Base-by-base conservation (phyloP, 1,140 invertebrate species). In the Melitaea cinxia region DNA sequence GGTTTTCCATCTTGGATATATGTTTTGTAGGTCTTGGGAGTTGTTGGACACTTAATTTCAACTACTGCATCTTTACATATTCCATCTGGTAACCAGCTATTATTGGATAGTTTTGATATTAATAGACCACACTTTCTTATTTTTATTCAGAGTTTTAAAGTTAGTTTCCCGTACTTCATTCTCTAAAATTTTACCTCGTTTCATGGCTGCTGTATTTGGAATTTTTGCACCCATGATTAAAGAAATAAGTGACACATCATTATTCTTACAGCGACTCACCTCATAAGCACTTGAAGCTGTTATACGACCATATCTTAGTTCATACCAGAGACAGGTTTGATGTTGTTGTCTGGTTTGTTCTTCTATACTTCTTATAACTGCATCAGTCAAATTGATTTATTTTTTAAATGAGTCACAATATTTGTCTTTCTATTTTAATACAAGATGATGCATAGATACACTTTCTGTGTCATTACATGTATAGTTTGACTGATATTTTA, bases 231-330 rank as follows among this genome's bases (percentile, higher is more conserved):
- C 80, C 50, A 84, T 55, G 14, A 84, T 79, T 4, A 64, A 1
- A 12, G 70, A 45, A 0, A 83, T 57, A 4, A 85, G 64, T 17
- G 67, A 73, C 0, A 80, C 80, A 74, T 82, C 72, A 68, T 1
- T 42, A 0, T 37, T 77, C 63, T 78, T 65, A 28, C 82, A 86
- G 0, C 75, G 26, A 67, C 73, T 78, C 4, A 64, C 54, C 62
- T 73, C 65, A 68, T 68, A 74, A 17, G 70, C 63, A 45, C 42
- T 68, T 21, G 81, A 85, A 21, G 76, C 81, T 6, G 77, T 83
- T 4, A 85, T 63, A 12, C 80, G n/a, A n/a, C 73, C 80, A 80
- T 80, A 84, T 15, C 73, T 42, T 9, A 75, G 33, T 64, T 78
- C 71, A 55, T 64, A 57, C 75, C 75, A 82, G 17, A 79, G 57